phyloP scores from a whole-genome alignment of 1,140 invertebrate genomes.

The Eufriesea mexicana region DNA sequence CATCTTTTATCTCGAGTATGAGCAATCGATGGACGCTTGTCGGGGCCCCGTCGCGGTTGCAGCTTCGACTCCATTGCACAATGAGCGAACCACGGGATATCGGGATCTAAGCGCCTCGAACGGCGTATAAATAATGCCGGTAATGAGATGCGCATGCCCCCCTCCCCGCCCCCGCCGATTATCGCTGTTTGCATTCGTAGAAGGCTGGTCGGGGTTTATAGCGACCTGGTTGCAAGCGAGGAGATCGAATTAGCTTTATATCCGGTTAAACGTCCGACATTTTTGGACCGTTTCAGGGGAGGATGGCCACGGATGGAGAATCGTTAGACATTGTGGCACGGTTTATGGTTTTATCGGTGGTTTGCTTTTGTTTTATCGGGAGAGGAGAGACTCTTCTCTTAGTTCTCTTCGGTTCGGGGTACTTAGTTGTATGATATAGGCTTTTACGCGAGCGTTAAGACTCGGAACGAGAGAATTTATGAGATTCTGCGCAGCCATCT shows the following conservation, averaged over 20 bases:
- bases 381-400: no score
- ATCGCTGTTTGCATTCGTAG: not conserved
- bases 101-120: conserved; percentile 16
- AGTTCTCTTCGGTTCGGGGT: not conserved
- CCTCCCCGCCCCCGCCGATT: not conserved
- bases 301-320: no score
- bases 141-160: conserved; percentile 25
- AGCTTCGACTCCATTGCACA: conserved; percentile 26
- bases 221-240: no score
- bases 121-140: conserved; percentile 16
- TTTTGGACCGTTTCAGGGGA: not conserved
- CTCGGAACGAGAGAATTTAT: conserved; percentile 4
- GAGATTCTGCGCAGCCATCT: not conserved
- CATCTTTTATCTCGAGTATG: conserved; percentile 59
- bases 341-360: not conserved
- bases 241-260: not conserved
- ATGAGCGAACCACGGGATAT: conserved; percentile 52
- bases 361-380: not conserved
- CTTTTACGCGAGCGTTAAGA: not conserved
- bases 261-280: not conserved
- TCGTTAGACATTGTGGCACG: not conserved
- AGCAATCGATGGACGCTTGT: conserved; percentile 59
- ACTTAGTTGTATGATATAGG: not conserved
- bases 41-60: conserved; percentile 1
- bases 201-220: not conserved